Evolutionary conservation across 2,888 invertebrate genomes (phyloP), one percentile per base, ranked within the genome.

Genomic region (Agrochola macilenta): DNA sequence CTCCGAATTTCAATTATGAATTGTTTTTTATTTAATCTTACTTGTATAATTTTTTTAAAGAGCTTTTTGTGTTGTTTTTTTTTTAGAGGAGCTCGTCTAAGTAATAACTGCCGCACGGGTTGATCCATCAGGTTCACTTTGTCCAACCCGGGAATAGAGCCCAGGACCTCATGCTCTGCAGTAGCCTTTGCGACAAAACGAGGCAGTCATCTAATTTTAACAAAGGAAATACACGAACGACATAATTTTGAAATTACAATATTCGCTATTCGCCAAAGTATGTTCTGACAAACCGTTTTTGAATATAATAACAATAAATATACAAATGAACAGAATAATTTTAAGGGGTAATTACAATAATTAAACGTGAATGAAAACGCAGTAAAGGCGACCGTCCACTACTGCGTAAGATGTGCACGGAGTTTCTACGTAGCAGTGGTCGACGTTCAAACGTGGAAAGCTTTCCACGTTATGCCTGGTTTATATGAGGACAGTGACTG

Each of bases 351-450:
- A 66, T 64, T 30, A 66, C 14, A 43, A 11, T 78, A 65, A 78
- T 72, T 17, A 57, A 60, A 57, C 12, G 17, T 12, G 26, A 52
- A 63, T 63, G 69, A 66, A 66, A 63, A 81, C n/a, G 20, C 49
- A 57, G 17, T 66, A 26, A 35, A 69, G 17, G 17, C 20, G n/a
- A 39, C 7, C 7, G 0, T n/a, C 60, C 60, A 39, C n/a, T n/a
- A 11, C 3, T 35, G 4, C 5, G n/a, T 2, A n/a, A 7, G 0
- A 54, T 54, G 9, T 23, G 23, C 23, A 9, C 54, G 23, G 0
- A 54, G 54, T 23, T 9, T 23, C 17, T 52, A 52, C 20, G 52
- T 52, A 9, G 23, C 11, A 23, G 54, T 54, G 23, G 57, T 11
- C 54, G n/a, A 57, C 57, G 57, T 12, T 57, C 11, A 4, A 57